Evolutionary conservation across 2,113 vertebrate species (phyloP), one percentile per base, ranked within the genome.

Genomic region (Ondatra zibethicus): DNA sequence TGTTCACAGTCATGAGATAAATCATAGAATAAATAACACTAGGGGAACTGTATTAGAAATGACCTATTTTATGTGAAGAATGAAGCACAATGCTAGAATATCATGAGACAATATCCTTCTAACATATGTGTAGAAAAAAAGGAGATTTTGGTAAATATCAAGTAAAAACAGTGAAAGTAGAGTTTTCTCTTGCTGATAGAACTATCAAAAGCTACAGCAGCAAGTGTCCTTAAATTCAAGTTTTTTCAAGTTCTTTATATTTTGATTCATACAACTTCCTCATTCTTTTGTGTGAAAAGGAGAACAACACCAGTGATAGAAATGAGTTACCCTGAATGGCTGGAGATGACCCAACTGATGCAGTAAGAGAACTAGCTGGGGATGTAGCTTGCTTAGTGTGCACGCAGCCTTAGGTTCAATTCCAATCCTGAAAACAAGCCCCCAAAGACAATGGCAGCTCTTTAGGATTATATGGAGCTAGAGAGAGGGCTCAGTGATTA

Each of bases 111-210:
- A 45, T 85, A 70, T 85, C 94, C 88, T 76, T 93, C 55, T 76
- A 42, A 81, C 65, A 88, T 52, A 14, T 88, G 19, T 75, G 11
- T 21, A 96, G 52, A 92, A 84, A 39, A 58, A 81, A 81, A 50
- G 82, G 70, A 66, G 4, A 89, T 73, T 47, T 89, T 89, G 50
- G 27, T 13, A 80, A 94, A 93, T 92, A 47, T 89, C 88, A 66
- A 52, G 10, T 55, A 88, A 78, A 42, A 92, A 25, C 8, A 75
- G 10, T 88, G 58, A 89, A 91, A 96, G 61, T 45, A 89, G 23
- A 89, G 42, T 87, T 89, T 93, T 65, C 25, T 91, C 25, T 84
- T 84, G 19, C 11, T 50, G 36, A 87, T 58, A 65, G 36, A 92
- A 68, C 61, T 95, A n/a, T 85, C n/a, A 42, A 65, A 84, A 85